phyloP scores from a whole-genome alignment of 2,888 invertebrate species.

The Rhabditophanes sp. region DNA sequence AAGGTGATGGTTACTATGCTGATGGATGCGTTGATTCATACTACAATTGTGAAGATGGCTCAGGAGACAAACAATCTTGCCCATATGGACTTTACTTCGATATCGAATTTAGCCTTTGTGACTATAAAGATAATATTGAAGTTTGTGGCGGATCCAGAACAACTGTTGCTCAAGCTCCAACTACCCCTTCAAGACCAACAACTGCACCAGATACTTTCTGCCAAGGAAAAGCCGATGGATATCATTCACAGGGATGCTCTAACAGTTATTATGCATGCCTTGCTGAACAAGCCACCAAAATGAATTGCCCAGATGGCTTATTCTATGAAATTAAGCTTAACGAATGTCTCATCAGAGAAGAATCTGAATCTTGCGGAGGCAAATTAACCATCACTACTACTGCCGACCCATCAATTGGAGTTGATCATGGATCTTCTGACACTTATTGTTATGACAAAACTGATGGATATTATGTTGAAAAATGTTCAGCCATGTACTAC shows the following conservation, averaged over 20 bases:
- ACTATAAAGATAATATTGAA: constrained; percentile 6
- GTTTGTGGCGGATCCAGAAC: constrained; percentile 12
- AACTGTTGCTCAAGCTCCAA: too few species aligned
- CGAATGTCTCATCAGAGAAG: too few species aligned
- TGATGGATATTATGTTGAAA: too few species aligned
- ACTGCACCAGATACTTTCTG: constrained; percentile 8
- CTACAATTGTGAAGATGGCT: constrained; percentile 9
- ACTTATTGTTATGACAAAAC: too few species aligned
- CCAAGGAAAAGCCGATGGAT: constrained; percentile 11
- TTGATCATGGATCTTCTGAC: too few species aligned
- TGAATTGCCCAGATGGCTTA: constrained; percentile 9
- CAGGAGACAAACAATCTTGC: constrained; percentile 7
- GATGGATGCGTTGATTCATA: constrained; percentile 7
- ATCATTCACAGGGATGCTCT: constrained; percentile 9
- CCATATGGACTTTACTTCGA: constrained; percentile 10
- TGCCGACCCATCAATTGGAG: neutral
- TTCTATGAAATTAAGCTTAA: too few species aligned
- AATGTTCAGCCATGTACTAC: too few species aligned
- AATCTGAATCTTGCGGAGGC: neutral
- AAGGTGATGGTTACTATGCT: constrained; percentile 13
- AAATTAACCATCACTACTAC: neutral
- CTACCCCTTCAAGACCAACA: too few species aligned
- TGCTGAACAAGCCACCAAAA: constrained; percentile 3
- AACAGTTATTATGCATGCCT: constrained; percentile 9
- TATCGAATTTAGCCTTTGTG: constrained; percentile 4